Evolutionary conservation across 2,888 invertebrate genomes (phyloP).

Genomic region (Pandemis cinnamomeana): DNA sequence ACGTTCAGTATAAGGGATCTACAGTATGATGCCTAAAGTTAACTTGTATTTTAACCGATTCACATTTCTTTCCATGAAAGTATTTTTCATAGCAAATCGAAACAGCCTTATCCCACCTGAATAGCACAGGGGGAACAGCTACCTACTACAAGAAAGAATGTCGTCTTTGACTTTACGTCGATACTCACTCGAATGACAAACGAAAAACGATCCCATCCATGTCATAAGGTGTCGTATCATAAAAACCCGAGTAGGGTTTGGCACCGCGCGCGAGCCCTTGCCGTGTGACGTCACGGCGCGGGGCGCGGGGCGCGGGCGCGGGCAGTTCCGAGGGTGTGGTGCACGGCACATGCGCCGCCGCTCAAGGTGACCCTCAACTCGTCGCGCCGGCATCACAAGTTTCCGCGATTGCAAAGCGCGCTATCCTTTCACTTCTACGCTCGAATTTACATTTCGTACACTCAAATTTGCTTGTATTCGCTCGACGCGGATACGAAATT

Average conservation of each 20-base stretch:
- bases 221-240: neutral
- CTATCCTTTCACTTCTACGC: conserved; percentile 69
- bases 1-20: neutral
- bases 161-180: too few relatives aligned
- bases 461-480: conserved; percentile 68
- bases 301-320: conserved; percentile 45
- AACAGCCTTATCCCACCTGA: too few relatives aligned
- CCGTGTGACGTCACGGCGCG: conserved; percentile 64
- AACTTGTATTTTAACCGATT: neutral
- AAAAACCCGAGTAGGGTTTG: neutral
- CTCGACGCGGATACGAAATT: conserved; percentile 70
- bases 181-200: neutral
- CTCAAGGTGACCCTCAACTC: conserved; percentile 81
- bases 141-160: too few relatives aligned
- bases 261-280: conserved; percentile 31
- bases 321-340: conserved; percentile 75
- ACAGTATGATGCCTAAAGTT: neutral
- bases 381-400: conserved; percentile 60
- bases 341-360: conserved; percentile 75
- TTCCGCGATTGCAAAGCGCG: conserved; percentile 43
- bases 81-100: too few relatives aligned
- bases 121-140: too few relatives aligned
- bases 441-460: conserved; percentile 43
- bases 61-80: too few relatives aligned
- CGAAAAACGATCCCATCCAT: neutral